These are phyloP conservation scores for Naja naja DNA, from an alignment of 2,113 vertebrate genomes.

Conservation along the genomic window DNA sequence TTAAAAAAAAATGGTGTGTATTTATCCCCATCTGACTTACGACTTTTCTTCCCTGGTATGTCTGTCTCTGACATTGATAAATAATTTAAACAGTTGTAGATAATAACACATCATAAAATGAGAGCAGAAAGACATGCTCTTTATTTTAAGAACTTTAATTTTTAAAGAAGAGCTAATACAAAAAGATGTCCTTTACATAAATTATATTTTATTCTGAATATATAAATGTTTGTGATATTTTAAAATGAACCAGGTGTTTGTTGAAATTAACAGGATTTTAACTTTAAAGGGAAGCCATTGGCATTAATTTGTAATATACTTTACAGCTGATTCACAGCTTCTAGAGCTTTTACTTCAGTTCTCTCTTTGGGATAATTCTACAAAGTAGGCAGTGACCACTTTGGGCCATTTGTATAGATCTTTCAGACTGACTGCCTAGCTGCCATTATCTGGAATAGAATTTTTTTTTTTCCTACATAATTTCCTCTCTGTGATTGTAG, in stretches of 20 bases:
- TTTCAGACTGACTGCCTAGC: not conserved
- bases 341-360: not conserved
- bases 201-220: conserved; percentile 28
- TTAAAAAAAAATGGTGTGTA: conserved; percentile 83
- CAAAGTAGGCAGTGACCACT: not conserved
- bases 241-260: conserved; percentile 1
- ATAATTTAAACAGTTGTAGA: conserved; percentile 37
- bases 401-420: not conserved
- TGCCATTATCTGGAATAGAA: not conserved
- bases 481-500: not conserved
- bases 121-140: conserved; percentile 38
- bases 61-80: not conserved
- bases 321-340: not conserved
- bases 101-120: conserved; percentile 46
- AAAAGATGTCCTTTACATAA: not conserved
- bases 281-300: not conserved
- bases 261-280: conserved; percentile 15
- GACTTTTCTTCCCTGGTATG: conserved; percentile 4
- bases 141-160: conserved; percentile 48
- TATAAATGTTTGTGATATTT: conserved; percentile 23
- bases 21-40: not conserved
- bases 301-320: not conserved
- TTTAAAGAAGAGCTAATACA: conserved; percentile 35
- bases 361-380: not conserved
- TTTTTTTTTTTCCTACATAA: not conserved